phyloP scores from a whole-genome alignment of 2,888 invertebrate genomes.

The Noctua fimbriata region DNA sequence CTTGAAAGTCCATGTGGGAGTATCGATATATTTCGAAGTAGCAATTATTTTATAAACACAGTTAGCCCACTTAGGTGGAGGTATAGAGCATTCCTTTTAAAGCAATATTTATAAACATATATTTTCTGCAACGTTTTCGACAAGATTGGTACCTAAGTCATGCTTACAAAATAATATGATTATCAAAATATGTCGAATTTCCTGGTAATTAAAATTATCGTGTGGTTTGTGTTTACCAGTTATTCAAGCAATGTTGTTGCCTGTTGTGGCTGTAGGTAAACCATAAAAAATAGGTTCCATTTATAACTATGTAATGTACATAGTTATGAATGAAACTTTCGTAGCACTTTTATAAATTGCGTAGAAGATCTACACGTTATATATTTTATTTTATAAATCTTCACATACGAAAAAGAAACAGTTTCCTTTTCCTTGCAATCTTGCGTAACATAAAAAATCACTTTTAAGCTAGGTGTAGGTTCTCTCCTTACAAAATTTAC shows the following conservation, averaged over 20 bases:
- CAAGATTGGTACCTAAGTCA: neutral
- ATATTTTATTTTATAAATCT: too few species aligned
- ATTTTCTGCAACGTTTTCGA: neutral
- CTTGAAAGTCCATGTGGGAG: slow-evolving; percentile 16
- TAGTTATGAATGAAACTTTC: neutral
- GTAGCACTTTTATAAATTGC: neutral
- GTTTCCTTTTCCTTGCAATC: neutral
- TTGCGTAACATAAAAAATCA: neutral
- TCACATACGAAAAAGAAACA: neutral
- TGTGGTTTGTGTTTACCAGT: neutral
- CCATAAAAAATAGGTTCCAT: neutral
- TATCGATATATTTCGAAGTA: slow-evolving; percentile 24
- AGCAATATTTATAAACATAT: neutral
- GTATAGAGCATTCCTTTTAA: neutral
- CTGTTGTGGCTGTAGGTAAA: neutral
- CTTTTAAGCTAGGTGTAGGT: neutral
- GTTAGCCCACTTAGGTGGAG: neutral
- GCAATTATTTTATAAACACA: slow-evolving; percentile 26
- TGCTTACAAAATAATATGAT: slow-evolving; percentile 8
- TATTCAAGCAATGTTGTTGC: neutral
- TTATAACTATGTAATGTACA: neutral
- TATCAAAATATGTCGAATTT: slow-evolving; percentile 3
- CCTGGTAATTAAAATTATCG: slow-evolving; percentile 28
- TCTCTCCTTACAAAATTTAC: neutral
- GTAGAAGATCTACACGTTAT: neutral